Evolutionary conservation across 2,888 invertebrate species (phyloP), one percentile per base, ranked within the genome.

Genomic region (Trichacis sp.): DNA sequence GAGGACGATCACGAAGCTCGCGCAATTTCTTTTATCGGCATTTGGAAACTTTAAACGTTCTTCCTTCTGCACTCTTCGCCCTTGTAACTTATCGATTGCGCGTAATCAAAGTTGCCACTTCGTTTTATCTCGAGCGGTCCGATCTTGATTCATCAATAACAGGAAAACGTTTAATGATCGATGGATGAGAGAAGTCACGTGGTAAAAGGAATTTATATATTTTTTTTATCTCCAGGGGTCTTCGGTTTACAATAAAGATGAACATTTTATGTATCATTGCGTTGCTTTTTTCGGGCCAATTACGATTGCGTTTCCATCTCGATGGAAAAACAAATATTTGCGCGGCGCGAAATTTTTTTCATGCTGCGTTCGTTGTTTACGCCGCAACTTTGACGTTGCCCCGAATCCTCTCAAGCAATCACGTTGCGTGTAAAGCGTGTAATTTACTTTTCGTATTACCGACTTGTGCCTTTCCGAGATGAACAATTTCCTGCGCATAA

Each of bases 401-500:
- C 9, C 15, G 40, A 8, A 40, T 40, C 14, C 40, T 15, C 40
- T 14, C 40, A 5, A 40, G 45, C 20, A 45, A 45, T 45, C 45
- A 19, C 6, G 9, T 47, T 46, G 24, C 20, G 38, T 18, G 20
- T 20, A 19, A 29, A 29, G 50, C 47, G 46, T 46, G 50, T 64
- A 69, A 71, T 68, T 69, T 67, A 59, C 56, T 65, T 64, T 65
- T 52, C 62, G 57, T 56, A 65, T 69, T 60, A 66, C 63, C 62
- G 61, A 71, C 71, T 71, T 70, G 70, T 68, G 69, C 62, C 64
- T 69, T 68, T 68, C 71, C 64, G 57, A 71, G 63, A 73, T 71
- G 68, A 67, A 70, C 69, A 73, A 73, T 73, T 73, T 71, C 71
- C 71, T 70, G 54, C 53, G 52, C 53, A 55, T 68, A 73, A 73